Evolutionary conservation across 2,888 invertebrate genomes (phyloP).

Genomic region (Papilio protenor): DNA sequence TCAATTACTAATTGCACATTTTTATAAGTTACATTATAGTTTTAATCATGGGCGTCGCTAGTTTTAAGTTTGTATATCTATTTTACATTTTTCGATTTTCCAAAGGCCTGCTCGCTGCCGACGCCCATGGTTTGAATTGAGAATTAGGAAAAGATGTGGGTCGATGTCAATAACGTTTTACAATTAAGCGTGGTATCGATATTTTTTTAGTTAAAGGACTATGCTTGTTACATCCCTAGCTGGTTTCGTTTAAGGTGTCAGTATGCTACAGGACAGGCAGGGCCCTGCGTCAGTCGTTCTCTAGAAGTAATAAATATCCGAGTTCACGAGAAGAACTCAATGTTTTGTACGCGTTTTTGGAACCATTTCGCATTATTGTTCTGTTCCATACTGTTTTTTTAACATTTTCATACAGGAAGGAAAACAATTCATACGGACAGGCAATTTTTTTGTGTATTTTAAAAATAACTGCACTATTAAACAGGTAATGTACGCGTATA

Average conservation of each 20-base stretch:
- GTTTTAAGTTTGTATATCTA: no score
- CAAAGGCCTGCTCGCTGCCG: no score
- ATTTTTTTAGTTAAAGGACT: not conserved
- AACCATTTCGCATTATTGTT: constrained; percentile 12
- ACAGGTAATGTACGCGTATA: not conserved
- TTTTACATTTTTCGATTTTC: no score
- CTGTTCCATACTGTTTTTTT: not conserved
- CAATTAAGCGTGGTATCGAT: not conserved
- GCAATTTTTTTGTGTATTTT: not conserved
- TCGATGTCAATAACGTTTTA: no score
- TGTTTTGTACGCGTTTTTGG: constrained; percentile 3
- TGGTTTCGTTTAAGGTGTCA: constrained; percentile 35
- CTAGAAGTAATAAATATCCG: not conserved
- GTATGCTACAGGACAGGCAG: constrained; percentile 30
- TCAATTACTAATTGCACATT: not conserved
- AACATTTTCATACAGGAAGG: not conserved
- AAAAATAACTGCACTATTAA: not conserved
- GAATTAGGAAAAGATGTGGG: no score
- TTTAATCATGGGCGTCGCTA: no score
- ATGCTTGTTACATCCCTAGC: not conserved
- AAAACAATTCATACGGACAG: not conserved
- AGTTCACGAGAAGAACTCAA: not conserved
- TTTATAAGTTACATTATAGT: not conserved
- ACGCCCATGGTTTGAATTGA: no score
- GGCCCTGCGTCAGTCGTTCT: not conserved